Conservation (phyloP, 1,140 invertebrate species). For the Euborellia annulipes region DNA sequence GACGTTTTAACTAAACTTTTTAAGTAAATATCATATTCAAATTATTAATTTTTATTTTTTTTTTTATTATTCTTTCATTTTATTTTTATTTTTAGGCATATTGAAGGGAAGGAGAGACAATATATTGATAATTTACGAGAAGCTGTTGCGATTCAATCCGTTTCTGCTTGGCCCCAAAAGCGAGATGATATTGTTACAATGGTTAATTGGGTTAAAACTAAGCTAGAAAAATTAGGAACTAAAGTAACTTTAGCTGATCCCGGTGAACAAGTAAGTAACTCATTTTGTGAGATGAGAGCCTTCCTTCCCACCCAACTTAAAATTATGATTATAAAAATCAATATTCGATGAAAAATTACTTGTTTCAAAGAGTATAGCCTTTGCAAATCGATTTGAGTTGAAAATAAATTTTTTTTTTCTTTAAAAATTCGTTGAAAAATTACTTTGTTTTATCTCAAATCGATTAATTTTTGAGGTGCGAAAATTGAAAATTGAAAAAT, state of each 20-base stretch:
- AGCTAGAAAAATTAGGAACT: conserved; percentile 60
- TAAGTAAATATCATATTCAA: not conserved
- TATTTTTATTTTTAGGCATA: conserved; percentile 42
- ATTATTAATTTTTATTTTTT: not conserved
- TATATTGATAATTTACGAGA: conserved; percentile 71
- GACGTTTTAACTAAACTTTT: not conserved
- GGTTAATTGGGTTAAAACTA: conserved; percentile 63
- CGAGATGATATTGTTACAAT: conserved; percentile 56
- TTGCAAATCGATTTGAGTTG: too few relatives aligned
- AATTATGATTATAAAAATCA: too few relatives aligned
- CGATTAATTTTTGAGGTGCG: too few relatives aligned
- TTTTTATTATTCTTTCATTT: too few relatives aligned
- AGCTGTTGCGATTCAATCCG: conserved; percentile 85
- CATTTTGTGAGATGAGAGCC: too few relatives aligned
- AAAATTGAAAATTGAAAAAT: too few relatives aligned
- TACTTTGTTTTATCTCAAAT: too few relatives aligned
- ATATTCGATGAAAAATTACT: too few relatives aligned
- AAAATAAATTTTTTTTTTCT: too few relatives aligned
- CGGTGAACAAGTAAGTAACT: conserved; percentile 48
- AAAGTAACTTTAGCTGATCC: conserved; percentile 60
- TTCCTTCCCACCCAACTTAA: too few relatives aligned
- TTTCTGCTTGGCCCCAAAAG: conserved; percentile 78
- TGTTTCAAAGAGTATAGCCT: too few relatives aligned
- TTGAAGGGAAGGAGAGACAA: conserved; percentile 56
- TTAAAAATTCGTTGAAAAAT: too few relatives aligned